Percentiles rank a stretch among this genome's conserved stretches.
These are phyloP conservation scores for Pomatostomus ruficeps DNA, from an alignment of 2,113 vertebrate genomes.

Conservation along the genomic window DNA sequence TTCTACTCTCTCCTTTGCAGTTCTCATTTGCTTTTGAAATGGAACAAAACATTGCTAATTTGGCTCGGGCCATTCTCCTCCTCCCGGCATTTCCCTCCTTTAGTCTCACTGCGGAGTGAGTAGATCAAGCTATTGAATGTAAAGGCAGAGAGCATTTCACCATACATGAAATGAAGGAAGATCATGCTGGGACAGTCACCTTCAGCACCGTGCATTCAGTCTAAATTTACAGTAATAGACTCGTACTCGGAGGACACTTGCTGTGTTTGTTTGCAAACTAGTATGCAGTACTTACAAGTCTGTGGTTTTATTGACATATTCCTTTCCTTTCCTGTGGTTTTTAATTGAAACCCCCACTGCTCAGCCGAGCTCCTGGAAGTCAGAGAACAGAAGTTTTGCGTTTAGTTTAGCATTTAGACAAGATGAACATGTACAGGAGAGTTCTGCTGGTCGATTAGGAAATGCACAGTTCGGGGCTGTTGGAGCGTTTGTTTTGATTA, in stretches of 20 bases:
- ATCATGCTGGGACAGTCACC: constrained; percentile 72
- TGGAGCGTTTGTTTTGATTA: constrained; percentile 2
- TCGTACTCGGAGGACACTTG: constrained; percentile 69
- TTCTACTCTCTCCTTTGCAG: neutral
- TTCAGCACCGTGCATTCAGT: constrained; percentile 63
- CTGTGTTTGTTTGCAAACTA: constrained; percentile 85
- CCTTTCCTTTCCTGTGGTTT: constrained; percentile 81
- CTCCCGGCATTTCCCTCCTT: neutral
- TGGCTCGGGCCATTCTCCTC: neutral
- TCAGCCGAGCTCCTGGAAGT: constrained; percentile 71
- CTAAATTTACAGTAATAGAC: constrained; percentile 77
- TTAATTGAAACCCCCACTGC: constrained; percentile 83
- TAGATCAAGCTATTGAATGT: neutral
- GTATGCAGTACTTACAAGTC: constrained; percentile 78
- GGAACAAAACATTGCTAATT: constrained; percentile 29
- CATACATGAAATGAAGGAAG: constrained; percentile 47
- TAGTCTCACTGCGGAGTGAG: constrained; percentile 25
- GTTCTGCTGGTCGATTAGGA: constrained; percentile 45
- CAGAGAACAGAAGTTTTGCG: constrained; percentile 69
- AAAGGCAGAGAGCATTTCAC: constrained; percentile 44
- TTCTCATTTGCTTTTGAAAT: constrained; percentile 21
- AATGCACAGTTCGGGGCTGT: constrained; percentile 32
- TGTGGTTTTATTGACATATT: constrained; percentile 83
- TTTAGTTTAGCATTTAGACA: constrained; percentile 70
- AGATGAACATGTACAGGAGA: constrained; percentile 53